These are phyloP conservation scores for Leucania comma DNA, from an alignment of 2,888 invertebrate genomes.

Conservation along the genomic window DNA sequence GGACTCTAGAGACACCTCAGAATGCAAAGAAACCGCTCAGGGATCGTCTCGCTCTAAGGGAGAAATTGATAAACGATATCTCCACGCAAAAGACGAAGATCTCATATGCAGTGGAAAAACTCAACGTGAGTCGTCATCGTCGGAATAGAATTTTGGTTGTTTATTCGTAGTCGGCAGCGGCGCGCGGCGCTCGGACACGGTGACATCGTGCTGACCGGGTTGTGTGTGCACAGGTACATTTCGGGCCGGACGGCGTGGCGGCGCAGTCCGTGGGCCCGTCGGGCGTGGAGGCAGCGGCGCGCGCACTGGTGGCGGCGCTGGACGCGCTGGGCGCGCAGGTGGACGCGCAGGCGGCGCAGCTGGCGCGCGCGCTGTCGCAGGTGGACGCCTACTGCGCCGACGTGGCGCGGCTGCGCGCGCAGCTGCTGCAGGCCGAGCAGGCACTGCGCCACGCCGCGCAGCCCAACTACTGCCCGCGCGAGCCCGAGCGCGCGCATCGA, in stretches of 20 bases:
- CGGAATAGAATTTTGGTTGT: not conserved
- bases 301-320: constrained; percentile 94
- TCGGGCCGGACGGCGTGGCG: constrained; percentile 96
- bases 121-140: constrained; percentile 92
- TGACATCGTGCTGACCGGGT: constrained; percentile 15
- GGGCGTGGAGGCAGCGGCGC: constrained; percentile 93
- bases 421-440: constrained; percentile 96
- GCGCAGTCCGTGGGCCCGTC: constrained; percentile 92
- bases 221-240: constrained; percentile 93
- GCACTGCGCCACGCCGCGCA: constrained; percentile 95
- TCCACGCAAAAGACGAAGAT: constrained; percentile 97
- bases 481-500: constrained; percentile 94
- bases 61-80: constrained; percentile 96
- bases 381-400: constrained; percentile 97
- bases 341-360: constrained; percentile 92
- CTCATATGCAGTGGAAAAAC: constrained; percentile 96
- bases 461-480: constrained; percentile 95
- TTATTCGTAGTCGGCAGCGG: constrained; percentile 24
- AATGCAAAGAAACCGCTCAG: constrained; percentile 96
- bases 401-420: constrained; percentile 95
- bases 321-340: constrained; percentile 90
- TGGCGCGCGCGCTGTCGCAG: constrained; percentile 95
- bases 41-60: constrained; percentile 96
- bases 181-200: not conserved
- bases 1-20: constrained; percentile 94